phyloP scores from a whole-genome alignment of 1,140 invertebrate species.

The Bradysia coprophila region DNA sequence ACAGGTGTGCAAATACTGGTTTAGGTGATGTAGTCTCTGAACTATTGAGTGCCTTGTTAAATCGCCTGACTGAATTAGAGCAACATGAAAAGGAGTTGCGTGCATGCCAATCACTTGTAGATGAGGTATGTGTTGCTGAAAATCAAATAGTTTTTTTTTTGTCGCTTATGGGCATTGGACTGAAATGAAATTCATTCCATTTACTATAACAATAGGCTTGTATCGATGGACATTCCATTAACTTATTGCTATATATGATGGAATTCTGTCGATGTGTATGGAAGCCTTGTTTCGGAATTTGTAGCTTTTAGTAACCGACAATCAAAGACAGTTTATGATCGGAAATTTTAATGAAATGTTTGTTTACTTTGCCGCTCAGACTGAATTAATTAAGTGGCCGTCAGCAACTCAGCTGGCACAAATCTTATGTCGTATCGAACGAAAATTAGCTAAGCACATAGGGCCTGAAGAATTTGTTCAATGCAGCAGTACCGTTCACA shows the following conservation, averaged over 20 bases:
- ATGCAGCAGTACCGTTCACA: slow-evolving; percentile 17
- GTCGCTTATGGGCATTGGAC: too few relatives aligned
- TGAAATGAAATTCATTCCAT: background rate
- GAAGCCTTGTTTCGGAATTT: too few relatives aligned
- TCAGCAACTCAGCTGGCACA: slow-evolving; percentile 22
- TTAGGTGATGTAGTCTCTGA: slow-evolving; percentile 19
- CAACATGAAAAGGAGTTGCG: slow-evolving; percentile 21
- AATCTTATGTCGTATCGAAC: slow-evolving; percentile 20
- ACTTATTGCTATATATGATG: too few relatives aligned
- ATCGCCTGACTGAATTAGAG: slow-evolving; percentile 25
- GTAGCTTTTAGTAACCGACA: too few relatives aligned
- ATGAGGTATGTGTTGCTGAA: background rate
- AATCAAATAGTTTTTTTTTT: too few relatives aligned
- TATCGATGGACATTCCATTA: background rate
- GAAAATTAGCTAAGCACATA: slow-evolving; percentile 21
- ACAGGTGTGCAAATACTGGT: slow-evolving; percentile 22
- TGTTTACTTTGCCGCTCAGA: background rate
- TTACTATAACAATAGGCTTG: background rate
- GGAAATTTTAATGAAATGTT: too few relatives aligned
- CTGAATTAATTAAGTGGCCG: slow-evolving; percentile 11
- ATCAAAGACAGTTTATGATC: too few relatives aligned
- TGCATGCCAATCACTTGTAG: slow-evolving; percentile 13
- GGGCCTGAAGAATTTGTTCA: slow-evolving; percentile 21
- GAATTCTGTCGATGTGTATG: too few relatives aligned
- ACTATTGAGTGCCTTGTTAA: slow-evolving; percentile 25